Percentiles rank a stretch among this genome's conserved stretches.
Evolutionary conservation across 2,888 invertebrate genomes (phyloP).

Genomic region (Siphlonurus alternatus): DNA sequence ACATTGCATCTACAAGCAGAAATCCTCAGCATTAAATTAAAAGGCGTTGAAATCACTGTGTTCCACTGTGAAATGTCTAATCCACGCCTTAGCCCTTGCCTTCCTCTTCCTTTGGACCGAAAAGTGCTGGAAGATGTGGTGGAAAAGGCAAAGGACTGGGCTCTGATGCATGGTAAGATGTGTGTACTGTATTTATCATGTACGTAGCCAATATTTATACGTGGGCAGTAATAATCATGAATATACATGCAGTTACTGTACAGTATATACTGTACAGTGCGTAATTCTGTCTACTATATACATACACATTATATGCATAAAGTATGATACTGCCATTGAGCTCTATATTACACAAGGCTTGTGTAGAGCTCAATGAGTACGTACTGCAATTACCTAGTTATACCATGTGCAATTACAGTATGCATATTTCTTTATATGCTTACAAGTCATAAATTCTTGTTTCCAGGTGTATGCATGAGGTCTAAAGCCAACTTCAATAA

Average conservation of each 20-base stretch:
- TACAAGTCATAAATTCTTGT: no score
- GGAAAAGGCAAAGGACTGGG: conserved; percentile 67
- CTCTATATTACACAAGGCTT: no score
- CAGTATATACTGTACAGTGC: neutral
- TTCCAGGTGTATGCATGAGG: conserved; percentile 51
- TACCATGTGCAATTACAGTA: neutral
- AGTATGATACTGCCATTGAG: no score
- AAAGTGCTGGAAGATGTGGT: conserved; percentile 45
- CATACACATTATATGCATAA: no score
- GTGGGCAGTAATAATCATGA: no score
- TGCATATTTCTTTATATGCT: neutral
- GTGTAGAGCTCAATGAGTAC: no score
- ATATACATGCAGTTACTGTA: no score
- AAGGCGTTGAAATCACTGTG: no score
- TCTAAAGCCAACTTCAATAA: conserved; percentile 46
- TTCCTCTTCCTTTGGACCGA: conserved; percentile 47
- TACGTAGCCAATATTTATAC: no score
- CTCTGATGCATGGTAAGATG: conserved; percentile 51
- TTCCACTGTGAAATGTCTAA: no score
- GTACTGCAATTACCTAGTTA: neutral
- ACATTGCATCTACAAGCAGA: no score
- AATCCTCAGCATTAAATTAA: no score
- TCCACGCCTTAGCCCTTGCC: conserved; percentile 34
- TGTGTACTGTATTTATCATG: conserved; percentile 4
- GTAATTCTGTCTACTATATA: neutral